A percentile compares a stretch with the other conserved stretches of the same genome.
Evolutionary conservation across 2,888 invertebrate genomes (phyloP).

Genomic region (Endomychus coccineus): DNA sequence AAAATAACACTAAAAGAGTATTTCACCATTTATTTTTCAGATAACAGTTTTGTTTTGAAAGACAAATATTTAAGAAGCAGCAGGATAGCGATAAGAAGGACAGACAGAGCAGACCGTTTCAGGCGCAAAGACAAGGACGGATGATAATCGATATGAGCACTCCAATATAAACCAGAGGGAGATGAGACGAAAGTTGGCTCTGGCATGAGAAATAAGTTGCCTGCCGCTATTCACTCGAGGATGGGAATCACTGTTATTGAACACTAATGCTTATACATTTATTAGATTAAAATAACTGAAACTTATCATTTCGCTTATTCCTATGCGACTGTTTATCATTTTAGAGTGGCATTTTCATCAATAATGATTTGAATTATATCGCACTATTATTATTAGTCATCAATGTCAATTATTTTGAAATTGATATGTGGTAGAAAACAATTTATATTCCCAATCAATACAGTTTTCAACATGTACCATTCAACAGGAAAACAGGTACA

Average conservation of each 20-base stretch:
- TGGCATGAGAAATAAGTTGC: conserved; percentile 9
- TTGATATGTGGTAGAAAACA: too few relatives aligned
- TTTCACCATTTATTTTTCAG: conserved; percentile 13
- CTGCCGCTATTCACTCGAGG: conserved; percentile 8
- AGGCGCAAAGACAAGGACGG: conserved; percentile 8
- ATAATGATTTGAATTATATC: too few relatives aligned
- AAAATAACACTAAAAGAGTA: conserved; percentile 12
- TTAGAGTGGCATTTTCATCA: too few relatives aligned
- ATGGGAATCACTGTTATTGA: conserved; percentile 7
- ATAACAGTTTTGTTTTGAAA: conserved; percentile 13
- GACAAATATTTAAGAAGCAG: conserved; percentile 13
- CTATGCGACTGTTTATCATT: too few relatives aligned
- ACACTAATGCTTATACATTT: conserved; percentile 5
- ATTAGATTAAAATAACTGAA: conserved; percentile 6
- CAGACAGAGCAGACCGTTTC: conserved; percentile 10
- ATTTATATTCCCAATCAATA: too few relatives aligned
- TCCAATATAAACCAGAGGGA: conserved; percentile 7
- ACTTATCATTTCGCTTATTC: too few relatives aligned
- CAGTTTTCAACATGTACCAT: too few relatives aligned
- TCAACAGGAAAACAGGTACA: too few relatives aligned
- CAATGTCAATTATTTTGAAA: too few relatives aligned
- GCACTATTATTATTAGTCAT: too few relatives aligned
- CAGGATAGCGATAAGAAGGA: conserved; percentile 13
- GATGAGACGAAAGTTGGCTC: conserved; percentile 6
- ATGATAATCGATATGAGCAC: conserved; percentile 13